phyloP scores from a whole-genome alignment of 1,140 invertebrate species.

The Alviniconcha marisindica region DNA sequence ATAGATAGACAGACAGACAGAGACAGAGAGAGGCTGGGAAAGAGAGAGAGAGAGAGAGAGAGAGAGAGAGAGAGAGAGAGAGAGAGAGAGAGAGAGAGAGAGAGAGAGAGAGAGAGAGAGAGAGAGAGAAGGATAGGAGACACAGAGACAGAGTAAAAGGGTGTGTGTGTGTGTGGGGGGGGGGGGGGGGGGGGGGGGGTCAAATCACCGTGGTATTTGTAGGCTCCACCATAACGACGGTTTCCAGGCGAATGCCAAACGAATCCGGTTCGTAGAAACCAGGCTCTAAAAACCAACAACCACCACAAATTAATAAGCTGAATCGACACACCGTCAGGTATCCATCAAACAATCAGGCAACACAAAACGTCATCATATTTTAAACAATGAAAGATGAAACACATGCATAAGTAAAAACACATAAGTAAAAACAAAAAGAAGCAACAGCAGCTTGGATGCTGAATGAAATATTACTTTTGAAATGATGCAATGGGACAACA shows the following conservation, averaged over 20 bases:
- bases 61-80: not conserved
- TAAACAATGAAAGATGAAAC: too few species aligned
- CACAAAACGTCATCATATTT: too few species aligned
- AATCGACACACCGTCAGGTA: not conserved
- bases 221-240: conserved; percentile 83
- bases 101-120: not conserved
- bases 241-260: conserved; percentile 93
- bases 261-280: conserved; percentile 84
- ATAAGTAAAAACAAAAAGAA: too few species aligned
- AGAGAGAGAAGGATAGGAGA: not conserved
- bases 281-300: conserved; percentile 85
- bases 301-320: not conserved
- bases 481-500: too few species aligned
- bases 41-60: not conserved
- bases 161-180: too few species aligned
- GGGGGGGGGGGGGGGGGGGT: not conserved
- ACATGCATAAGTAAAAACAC: too few species aligned
- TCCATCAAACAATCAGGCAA: too few species aligned
- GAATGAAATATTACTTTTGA: too few species aligned
- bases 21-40: not conserved
- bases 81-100: not conserved
- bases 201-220: conserved; percentile 72
- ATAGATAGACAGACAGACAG: not conserved
- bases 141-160: not conserved
- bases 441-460: too few species aligned